A percentile compares a stretch with the other conserved stretches of the same genome.
Evolutionary conservation across 2,113 vertebrate species (phyloP).

Genomic region (Oncorhynchus nerka): DNA sequence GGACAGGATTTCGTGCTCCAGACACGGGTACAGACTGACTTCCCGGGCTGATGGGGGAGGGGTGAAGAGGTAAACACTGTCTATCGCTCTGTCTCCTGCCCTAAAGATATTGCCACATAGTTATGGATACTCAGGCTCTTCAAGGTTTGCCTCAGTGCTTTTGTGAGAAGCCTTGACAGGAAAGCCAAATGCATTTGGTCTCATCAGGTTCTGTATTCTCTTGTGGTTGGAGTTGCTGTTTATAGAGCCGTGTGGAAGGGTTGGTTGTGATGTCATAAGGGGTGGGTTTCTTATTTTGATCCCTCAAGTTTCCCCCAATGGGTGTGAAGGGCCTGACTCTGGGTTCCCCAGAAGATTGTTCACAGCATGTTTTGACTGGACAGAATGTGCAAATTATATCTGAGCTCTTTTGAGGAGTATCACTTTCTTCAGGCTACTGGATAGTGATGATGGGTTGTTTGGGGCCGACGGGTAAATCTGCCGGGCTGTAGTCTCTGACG

Average conservation of each 20-base stretch:
- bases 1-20: constrained; percentile 69
- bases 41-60: constrained; percentile 48
- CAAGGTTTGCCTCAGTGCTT: neutral
- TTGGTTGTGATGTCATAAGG: neutral
- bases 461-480: neutral
- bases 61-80: constrained; percentile 11
- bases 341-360: constrained; percentile 1
- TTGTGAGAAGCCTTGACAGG: constrained; percentile 7
- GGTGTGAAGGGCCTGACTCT: constrained; percentile 9
- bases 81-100: neutral
- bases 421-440: constrained; percentile 4
- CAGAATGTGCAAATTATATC: constrained; percentile 34
- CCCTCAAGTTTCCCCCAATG: constrained; percentile 2
- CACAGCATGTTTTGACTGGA: constrained; percentile 27
- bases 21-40: constrained; percentile 46
- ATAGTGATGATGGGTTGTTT: neutral
- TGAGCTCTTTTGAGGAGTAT: constrained; percentile 5
- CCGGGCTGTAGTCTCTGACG: neutral
- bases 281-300: neutral
- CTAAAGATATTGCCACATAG: neutral
- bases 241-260: neutral
- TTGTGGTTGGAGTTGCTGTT: neutral
- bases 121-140: neutral
- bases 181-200: constrained; percentile 1
- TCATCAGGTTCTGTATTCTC: neutral